phyloP scores from a whole-genome alignment of 2,797 vertebrate genomes.

The Syndactyla subalaris region DNA sequence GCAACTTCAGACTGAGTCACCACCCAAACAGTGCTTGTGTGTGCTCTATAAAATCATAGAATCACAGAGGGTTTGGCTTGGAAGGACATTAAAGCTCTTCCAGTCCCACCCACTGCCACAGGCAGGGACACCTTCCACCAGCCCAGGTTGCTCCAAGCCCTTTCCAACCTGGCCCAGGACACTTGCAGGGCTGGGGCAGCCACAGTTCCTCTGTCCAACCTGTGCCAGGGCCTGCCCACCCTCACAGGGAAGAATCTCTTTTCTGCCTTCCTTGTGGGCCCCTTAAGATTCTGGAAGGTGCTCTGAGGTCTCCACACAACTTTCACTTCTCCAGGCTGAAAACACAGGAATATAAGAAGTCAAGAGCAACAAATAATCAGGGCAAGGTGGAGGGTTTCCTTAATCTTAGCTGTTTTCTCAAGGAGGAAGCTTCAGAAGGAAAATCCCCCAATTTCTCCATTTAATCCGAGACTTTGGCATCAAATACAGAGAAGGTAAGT shows the following conservation, averaged over 20 bases:
- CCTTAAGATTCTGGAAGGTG: not conserved
- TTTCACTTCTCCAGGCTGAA: not conserved
- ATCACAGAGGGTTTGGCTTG: not conserved
- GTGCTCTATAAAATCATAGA: conserved; percentile 47
- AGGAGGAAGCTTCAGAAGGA: not conserved
- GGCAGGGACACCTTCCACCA: not conserved
- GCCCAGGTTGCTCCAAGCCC: not conserved
- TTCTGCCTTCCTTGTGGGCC: not conserved
- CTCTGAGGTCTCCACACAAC: not conserved
- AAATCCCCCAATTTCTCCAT: not conserved
- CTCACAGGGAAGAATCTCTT: not conserved
- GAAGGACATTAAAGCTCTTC: conserved; percentile 14
- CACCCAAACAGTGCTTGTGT: conserved; percentile 44
- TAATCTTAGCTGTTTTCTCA: not conserved
- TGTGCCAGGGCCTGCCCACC: not conserved
- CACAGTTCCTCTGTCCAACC: not conserved
- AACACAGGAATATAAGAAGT: conserved; percentile 18
- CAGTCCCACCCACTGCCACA: not conserved
- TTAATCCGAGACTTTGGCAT: not conserved
- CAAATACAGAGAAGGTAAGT: not conserved
- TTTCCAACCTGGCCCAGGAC: not conserved
- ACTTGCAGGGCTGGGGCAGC: not conserved
- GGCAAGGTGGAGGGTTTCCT: not conserved
- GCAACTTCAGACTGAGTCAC: conserved; percentile 75
- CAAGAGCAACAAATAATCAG: not conserved